Base-by-base conservation (phyloP, 2,113 vertebrate genomes). In the Vulpes lagopus region DNA sequence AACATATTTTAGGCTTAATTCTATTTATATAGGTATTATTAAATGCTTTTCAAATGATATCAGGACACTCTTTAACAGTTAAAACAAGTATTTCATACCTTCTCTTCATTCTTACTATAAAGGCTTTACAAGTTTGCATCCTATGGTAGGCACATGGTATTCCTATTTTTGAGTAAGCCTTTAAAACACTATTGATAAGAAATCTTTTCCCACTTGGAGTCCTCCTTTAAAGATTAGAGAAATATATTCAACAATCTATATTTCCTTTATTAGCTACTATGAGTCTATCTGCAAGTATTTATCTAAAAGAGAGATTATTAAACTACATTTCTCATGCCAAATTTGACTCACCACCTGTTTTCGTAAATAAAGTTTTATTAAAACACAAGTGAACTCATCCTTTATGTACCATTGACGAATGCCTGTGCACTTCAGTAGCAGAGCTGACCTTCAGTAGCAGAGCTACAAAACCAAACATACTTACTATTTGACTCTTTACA, bases 101-200 rank as follows among this genome's bases (percentile, higher is more conserved):
- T 94, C 23, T 94, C 69, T 95, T 95, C 38, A 81, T 69, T 93
- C 67, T 83, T 74, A 76, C 38, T 84, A 25, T 43, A 53, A 74
- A 27, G 19, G 3, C 11, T 89, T 91, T 80, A 80, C 0, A 88
- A 62, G 59, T 60, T 83, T 88, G 20, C 59, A 64, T 88, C 7
- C 30, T 76, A 57, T 88, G 27, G 15, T 84, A 57, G 38, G 11
- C n/a, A 96, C 86, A 43, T 74, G 5, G 5, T 69, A 69, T 62
- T 92, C 49, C 60, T 87, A 25, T 73, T 94, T 93, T 43, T 96
- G 43, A 90, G 19, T 87, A 90, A 89, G 23, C 27, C 35, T 80
- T 92, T 79, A 71, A 85, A 95, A 30, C 11, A 67, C 1, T 71
- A 7, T 14, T 43, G 60, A 22, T 89, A 67, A 65, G 16, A 76